These are phyloP conservation scores for Liodrosophila aerea DNA, from an alignment of 2,888 invertebrate genomes.

Conservation along the genomic window DNA sequence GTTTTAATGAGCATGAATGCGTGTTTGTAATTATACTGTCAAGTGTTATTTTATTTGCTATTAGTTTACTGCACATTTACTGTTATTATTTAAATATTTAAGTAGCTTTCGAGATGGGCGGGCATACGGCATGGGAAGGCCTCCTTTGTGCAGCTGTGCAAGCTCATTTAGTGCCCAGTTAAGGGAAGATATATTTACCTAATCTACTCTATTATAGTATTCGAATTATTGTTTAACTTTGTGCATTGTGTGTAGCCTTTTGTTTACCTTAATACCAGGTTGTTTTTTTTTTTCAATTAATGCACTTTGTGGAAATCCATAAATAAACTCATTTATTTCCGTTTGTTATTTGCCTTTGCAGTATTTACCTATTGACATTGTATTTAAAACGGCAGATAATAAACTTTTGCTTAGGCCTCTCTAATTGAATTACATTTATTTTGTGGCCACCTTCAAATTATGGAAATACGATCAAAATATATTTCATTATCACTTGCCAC, in stretches of 20 bases:
- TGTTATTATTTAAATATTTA: conserved; percentile 23
- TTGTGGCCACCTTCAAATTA: conserved; percentile 38
- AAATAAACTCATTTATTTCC: conserved; percentile 35
- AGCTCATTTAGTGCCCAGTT: conserved; percentile 55
- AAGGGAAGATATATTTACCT: conserved; percentile 36
- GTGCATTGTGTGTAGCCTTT: conserved; percentile 17
- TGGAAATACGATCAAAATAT: conserved; percentile 28
- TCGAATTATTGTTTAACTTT: conserved; percentile 28
- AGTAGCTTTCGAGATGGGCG: neutral
- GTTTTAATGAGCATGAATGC: conserved; percentile 8
- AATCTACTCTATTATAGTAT: conserved; percentile 25
- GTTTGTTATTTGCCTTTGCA: conserved; percentile 29
- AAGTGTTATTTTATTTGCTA: conserved; percentile 27
- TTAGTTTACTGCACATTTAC: conserved; percentile 13
- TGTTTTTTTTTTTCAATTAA: conserved; percentile 41
- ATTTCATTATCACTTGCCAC: neutral
- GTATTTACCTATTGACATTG: conserved; percentile 57
- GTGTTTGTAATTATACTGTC: conserved; percentile 16
- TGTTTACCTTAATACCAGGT: conserved; percentile 14
- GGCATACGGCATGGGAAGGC: too few relatives aligned
- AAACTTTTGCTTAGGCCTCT: conserved; percentile 21
- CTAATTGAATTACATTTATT: conserved; percentile 11
- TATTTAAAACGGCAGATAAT: conserved; percentile 42
- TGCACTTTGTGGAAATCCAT: conserved; percentile 46
- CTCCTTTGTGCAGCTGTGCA: conserved; percentile 58